Evolutionary conservation across 2,888 invertebrate species (phyloP), one percentile per base, ranked within the genome.

Genomic region (Cylloceria caligata): DNA sequence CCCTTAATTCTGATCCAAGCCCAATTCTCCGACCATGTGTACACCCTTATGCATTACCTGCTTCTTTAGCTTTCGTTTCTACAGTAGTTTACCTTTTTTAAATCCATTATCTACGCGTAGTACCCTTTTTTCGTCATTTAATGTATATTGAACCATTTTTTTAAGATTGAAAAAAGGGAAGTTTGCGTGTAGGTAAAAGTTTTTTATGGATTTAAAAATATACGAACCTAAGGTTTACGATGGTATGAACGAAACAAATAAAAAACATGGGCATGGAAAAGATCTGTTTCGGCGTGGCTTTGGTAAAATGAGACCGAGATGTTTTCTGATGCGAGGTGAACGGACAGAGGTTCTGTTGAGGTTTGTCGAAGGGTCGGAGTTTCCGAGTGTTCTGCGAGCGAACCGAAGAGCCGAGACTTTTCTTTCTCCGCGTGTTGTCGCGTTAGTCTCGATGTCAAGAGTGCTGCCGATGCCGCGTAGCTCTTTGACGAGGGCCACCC

Each of bases 281-380:
- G 4, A 13, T 11, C 73, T 49, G 21, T 64, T 82, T 83, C 90
- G 89, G 91, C 80, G 24, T 34, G 80, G 83, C 91, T 91, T 91
- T 91, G 90, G 91, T 90, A 88, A 89, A 90, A 86, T 82, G 90
- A 91, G 86, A 90, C 88, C 88, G 83, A 85, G 83, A 86, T 81
- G 74, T 82, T 76, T 78, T 79, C 57, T 72, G 34, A 83, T 80
- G 74, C 85, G 16, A 82, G 76, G 81, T 83, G 81, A 86, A 82
- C 85, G 85, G 83, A 75, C 55, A 71, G 57, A 73, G 78, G 62
- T 84, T 71, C 36, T 39, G 55, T 79, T 78, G 73, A 77, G 62
- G 49, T 77, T 78, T 24, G 60, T 74, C 45, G 55, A 60, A 75
- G 68, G 64, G 57, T 64, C 57, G 52, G 69, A 30, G 65, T 52